phyloP scores from a whole-genome alignment of 1,140 invertebrate genomes.

The Stegodyphus mimosarum region DNA sequence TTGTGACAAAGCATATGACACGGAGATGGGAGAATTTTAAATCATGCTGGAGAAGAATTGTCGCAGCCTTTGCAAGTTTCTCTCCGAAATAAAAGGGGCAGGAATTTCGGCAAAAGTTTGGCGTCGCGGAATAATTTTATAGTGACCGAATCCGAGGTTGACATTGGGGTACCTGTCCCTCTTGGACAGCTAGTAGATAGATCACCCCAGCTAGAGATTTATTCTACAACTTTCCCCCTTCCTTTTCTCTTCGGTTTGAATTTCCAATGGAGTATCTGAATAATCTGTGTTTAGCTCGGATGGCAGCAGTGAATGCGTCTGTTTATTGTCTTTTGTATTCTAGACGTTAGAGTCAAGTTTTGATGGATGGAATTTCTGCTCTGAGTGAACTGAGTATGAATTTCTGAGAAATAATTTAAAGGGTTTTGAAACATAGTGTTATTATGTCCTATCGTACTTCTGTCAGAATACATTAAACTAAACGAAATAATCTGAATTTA shows the following conservation, averaged over 20 bases:
- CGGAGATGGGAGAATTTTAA: conserved; percentile 42
- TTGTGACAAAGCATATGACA: conserved; percentile 51
- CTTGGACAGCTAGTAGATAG: conserved; percentile 17
- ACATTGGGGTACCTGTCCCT: not conserved
- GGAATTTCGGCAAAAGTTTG: conserved; percentile 35
- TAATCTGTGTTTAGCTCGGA: conserved; percentile 20
- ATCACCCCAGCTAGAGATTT: conserved; percentile 38
- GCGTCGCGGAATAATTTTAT: conserved; percentile 48
- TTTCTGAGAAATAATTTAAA: not conserved
- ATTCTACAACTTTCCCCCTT: conserved; percentile 10
- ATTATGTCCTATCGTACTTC: not conserved
- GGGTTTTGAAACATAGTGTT: not conserved
- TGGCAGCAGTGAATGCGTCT: too few relatives aligned
- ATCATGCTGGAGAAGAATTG: conserved; percentile 45
- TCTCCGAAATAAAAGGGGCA: conserved; percentile 21
- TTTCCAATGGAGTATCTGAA: conserved; percentile 48
- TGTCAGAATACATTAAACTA: too few relatives aligned
- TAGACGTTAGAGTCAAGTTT: too few relatives aligned
- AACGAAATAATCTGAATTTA: too few relatives aligned
- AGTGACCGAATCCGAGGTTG: conserved; percentile 33
- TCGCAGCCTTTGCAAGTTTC: conserved; percentile 22
- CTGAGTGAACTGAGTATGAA: not conserved
- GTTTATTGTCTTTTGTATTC: too few relatives aligned
- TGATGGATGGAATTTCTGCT: not conserved
- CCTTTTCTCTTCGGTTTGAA: conserved; percentile 29